These are phyloP conservation scores for Parnassius smintheus DNA, from an alignment of 2,888 invertebrate species.

Conservation along the genomic window DNA sequence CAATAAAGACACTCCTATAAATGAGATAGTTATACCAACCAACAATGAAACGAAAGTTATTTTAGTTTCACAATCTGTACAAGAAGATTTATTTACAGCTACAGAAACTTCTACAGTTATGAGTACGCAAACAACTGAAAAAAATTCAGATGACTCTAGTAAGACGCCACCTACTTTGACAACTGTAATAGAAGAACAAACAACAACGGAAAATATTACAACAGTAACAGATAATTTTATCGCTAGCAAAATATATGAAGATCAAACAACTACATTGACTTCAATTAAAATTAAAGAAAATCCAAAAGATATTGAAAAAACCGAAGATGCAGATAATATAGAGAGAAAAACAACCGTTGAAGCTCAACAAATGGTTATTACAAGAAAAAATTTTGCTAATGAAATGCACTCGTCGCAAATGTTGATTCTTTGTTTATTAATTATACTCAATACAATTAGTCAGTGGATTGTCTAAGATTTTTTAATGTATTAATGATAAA, in stretches of 20 bases:
- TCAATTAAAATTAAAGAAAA: constrained; percentile 38
- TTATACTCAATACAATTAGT: constrained; percentile 11
- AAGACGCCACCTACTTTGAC: constrained; percentile 25
- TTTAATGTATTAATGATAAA: constrained; percentile 23
- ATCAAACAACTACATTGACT: constrained; percentile 38
- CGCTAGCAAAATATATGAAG: constrained; percentile 22
- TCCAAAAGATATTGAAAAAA: constrained; percentile 29
- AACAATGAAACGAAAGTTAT: constrained; percentile 10
- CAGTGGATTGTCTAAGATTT: constrained; percentile 8
- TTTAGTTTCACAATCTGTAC: constrained; percentile 12
- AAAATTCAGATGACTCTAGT: constrained; percentile 2
- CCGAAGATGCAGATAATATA: constrained; percentile 34
- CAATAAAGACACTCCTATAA: constrained; percentile 50
- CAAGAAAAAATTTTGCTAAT: constrained; percentile 3
- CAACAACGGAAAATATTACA: constrained; percentile 6
- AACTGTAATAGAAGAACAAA: constrained; percentile 21
- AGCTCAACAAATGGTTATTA: constrained; percentile 29
- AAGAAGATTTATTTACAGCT: constrained; percentile 1
- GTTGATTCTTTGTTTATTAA: constrained; percentile 33
- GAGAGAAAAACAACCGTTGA: constrained; percentile 33
- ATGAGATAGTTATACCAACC: constrained; percentile 9
- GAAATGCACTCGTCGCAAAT: constrained; percentile 5
- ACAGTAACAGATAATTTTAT: constrained; percentile 11
- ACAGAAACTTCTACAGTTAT: constrained; percentile 1
- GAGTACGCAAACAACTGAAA: constrained; percentile 23